phyloP scores from a whole-genome alignment of 1,140 invertebrate genomes.

The Venustaconcha ellipsiformis region DNA sequence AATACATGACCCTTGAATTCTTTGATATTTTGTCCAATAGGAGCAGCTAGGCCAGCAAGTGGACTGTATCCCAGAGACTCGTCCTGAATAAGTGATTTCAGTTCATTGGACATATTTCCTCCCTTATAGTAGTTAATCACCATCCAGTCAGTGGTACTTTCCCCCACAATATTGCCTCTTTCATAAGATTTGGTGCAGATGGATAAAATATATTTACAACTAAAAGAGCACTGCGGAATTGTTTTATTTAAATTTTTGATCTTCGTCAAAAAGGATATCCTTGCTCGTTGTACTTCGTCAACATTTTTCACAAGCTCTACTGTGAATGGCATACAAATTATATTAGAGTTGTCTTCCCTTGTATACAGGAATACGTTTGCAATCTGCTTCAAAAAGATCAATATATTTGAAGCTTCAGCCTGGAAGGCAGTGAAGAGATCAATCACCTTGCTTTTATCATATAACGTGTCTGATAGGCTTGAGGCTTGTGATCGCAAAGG shows the following conservation, averaged over 20 bases:
- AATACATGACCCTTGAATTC: conserved; percentile 55
- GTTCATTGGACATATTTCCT: conserved; percentile 18
- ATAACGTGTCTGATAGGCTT: conserved; percentile 22
- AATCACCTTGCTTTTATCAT: conserved; percentile 32
- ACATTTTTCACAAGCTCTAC: conserved; percentile 1
- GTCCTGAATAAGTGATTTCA: conserved; percentile 37
- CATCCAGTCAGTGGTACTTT: conserved; percentile 18
- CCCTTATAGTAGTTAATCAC: conserved; percentile 37
- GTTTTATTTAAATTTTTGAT: too few relatives aligned
- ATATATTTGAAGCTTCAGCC: conserved; percentile 17
- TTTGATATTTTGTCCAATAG: conserved; percentile 1
- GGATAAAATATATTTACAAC: too few relatives aligned
- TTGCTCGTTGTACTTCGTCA: background rate
- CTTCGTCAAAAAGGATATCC: too few relatives aligned
- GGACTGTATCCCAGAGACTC: conserved; percentile 43
- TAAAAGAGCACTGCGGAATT: too few relatives aligned
- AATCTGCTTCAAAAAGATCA: conserved; percentile 40
- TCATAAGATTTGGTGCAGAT: too few relatives aligned
- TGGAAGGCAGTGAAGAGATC: conserved; percentile 36
- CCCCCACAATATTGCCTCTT: too few relatives aligned
- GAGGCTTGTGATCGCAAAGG: background rate
- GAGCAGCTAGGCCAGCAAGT: conserved; percentile 54
- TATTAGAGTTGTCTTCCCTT: background rate
- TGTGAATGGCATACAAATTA: too few relatives aligned
- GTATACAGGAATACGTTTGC: background rate